These are phyloP conservation scores for Synanthedon formicaeformis DNA, from an alignment of 2,888 invertebrate genomes.

Conservation along the genomic window DNA sequence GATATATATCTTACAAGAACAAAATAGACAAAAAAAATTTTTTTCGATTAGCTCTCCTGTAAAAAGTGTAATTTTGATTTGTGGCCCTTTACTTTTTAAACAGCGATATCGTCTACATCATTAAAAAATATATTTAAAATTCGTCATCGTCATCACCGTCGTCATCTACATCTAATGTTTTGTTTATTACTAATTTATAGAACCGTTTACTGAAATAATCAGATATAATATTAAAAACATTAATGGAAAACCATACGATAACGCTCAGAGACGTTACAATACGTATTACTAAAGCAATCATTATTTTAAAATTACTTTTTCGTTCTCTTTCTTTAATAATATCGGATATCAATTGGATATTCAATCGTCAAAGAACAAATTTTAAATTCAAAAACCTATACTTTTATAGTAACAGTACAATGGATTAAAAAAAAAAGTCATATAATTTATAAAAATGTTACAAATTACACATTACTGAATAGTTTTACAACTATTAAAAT, in stretches of 20 bases:
- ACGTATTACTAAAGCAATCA: slow-evolving; percentile 75
- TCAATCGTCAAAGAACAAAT: no score
- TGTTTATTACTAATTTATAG: slow-evolving; percentile 68
- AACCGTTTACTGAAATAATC: slow-evolving; percentile 81
- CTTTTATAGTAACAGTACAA: no score
- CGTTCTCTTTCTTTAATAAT: no score
- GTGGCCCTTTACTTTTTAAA: no score
- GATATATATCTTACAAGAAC: no score
- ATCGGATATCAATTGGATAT: no score
- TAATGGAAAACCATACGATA: slow-evolving; percentile 78
- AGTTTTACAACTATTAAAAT: not conserved
- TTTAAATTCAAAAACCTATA: no score
- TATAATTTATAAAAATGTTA: not conserved
- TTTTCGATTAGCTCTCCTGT: no score
- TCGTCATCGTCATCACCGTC: slow-evolving; percentile 13
- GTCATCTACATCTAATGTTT: slow-evolving; percentile 13
- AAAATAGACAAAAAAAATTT: no score
- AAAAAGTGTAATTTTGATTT: no score
- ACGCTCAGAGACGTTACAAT: slow-evolving; percentile 74
- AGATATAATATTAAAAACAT: slow-evolving; percentile 79
- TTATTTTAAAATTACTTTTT: slow-evolving; percentile 22
- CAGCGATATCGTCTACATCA: not conserved
- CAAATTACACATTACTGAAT: no score
- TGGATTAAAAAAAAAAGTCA: no score
- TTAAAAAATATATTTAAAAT: slow-evolving; percentile 7